Conservation (phyloP, 2,888 invertebrate species). For the Rhingia campestris region DNA sequence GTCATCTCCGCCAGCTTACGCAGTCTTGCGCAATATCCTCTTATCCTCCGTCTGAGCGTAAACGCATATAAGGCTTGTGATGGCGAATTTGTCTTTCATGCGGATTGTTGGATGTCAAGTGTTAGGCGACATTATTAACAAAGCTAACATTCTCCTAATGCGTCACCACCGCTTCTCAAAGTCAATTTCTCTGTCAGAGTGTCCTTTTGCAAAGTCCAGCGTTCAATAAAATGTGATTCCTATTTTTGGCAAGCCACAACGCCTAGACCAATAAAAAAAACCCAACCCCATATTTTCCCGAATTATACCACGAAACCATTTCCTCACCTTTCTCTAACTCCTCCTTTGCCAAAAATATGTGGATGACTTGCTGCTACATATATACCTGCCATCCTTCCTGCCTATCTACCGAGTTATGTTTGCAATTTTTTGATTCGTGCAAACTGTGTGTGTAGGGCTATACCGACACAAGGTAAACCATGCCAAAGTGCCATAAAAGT, state of each 20-base stretch:
- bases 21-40: too few relatives aligned
- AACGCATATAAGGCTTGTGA: too few relatives aligned
- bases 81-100: too few relatives aligned
- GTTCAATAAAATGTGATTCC: too few relatives aligned
- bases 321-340: constrained; percentile 30
- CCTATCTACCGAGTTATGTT: constrained; percentile 2
- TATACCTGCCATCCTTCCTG: not conserved
- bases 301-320: constrained; percentile 6
- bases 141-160: too few relatives aligned
- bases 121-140: too few relatives aligned
- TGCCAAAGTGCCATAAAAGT: constrained; percentile 49
- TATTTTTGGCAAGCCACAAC: not conserved
- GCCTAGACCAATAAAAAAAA: constrained; percentile 54
- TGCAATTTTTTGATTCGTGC: constrained; percentile 69
- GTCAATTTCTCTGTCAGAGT: too few relatives aligned
- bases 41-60: too few relatives aligned
- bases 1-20: too few relatives aligned
- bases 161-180: too few relatives aligned
- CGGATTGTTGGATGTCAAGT: too few relatives aligned
- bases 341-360: constrained; percentile 29
- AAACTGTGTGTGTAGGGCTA: constrained; percentile 20
- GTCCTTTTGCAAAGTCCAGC: too few relatives aligned
- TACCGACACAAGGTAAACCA: constrained; percentile 40
- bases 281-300: constrained; percentile 9
- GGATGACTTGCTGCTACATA: not conserved